These are phyloP conservation scores for Oryzias woworae DNA, from an alignment of 2,113 vertebrate genomes.

Conservation along the genomic window DNA sequence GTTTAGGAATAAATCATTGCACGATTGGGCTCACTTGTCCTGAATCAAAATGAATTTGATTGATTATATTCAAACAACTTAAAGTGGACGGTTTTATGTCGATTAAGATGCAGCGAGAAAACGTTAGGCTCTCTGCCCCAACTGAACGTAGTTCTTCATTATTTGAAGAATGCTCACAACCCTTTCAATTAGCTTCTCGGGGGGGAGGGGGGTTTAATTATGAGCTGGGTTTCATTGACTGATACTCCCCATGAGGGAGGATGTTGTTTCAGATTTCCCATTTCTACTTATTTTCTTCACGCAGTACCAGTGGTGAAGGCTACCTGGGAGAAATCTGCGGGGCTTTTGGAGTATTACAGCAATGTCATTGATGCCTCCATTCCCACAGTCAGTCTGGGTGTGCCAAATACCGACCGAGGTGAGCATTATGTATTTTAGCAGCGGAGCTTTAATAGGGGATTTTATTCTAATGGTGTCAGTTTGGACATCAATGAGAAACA, in stretches of 20 bases:
- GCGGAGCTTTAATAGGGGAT: background rate
- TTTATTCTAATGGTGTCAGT: background rate
- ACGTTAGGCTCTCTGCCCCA: background rate
- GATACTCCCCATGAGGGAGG: background rate
- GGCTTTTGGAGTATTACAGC: slow-evolving; percentile 87
- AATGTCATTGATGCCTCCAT: slow-evolving; percentile 82
- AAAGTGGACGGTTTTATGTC: background rate
- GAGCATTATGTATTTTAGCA: slow-evolving; percentile 7
- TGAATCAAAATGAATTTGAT: background rate
- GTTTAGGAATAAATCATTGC: slow-evolving; percentile 7
- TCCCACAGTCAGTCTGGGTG: slow-evolving; percentile 84
- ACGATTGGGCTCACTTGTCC: background rate
- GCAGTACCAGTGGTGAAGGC: slow-evolving; percentile 90
- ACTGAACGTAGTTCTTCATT: background rate
- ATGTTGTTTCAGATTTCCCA: background rate
- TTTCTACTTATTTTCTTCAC: background rate
- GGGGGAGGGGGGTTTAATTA: slow-evolving; percentile 9
- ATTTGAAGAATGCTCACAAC: background rate
- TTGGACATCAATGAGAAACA: too few species aligned
- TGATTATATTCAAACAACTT: slow-evolving; percentile 7
- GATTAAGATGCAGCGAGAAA: background rate
- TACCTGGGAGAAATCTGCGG: slow-evolving; percentile 86
- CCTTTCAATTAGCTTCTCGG: background rate
- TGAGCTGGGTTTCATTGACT: background rate
- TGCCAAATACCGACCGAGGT: slow-evolving; percentile 93